Evolutionary conservation across 2,888 invertebrate species (phyloP).

Genomic region (Sepioteuthis lessoniana): DNA sequence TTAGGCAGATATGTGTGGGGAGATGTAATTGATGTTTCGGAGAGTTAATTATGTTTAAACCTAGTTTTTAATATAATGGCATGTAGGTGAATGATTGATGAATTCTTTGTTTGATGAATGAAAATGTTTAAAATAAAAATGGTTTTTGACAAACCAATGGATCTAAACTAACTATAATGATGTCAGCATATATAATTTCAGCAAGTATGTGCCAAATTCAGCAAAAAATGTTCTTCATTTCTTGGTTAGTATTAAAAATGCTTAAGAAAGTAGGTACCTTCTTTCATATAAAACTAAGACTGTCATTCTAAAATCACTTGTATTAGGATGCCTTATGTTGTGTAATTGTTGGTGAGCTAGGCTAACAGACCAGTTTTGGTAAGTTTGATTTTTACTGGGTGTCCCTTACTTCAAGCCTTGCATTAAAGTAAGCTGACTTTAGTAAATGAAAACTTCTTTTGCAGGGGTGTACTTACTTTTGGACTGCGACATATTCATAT

Average conservation of each 20-base stretch:
- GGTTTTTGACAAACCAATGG: background rate
- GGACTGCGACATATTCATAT: too few relatives aligned
- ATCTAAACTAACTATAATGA: background rate
- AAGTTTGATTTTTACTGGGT: too few relatives aligned
- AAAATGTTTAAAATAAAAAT: background rate
- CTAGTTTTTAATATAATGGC: background rate
- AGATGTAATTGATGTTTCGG: background rate
- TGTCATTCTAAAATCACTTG: too few relatives aligned
- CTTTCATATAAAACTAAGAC: too few relatives aligned
- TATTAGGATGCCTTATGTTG: too few relatives aligned
- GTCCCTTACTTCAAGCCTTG: too few relatives aligned
- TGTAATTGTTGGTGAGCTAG: too few relatives aligned
- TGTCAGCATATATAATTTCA: background rate
- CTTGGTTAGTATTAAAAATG: background rate
- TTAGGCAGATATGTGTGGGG: too few relatives aligned
- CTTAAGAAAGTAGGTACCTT: background rate
- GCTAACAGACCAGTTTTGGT: too few relatives aligned
- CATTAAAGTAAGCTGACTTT: too few relatives aligned
- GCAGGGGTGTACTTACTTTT: too few relatives aligned
- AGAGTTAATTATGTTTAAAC: background rate
- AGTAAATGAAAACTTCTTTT: too few relatives aligned
- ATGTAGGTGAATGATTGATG: background rate
- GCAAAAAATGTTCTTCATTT: background rate
- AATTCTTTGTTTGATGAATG: slow-evolving; percentile 1
- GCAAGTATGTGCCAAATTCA: background rate